Evolutionary conservation across 2,797 vertebrate genomes (phyloP), one percentile per base, ranked within the genome.

Genomic region (Brachyrhaphis roseni): DNA sequence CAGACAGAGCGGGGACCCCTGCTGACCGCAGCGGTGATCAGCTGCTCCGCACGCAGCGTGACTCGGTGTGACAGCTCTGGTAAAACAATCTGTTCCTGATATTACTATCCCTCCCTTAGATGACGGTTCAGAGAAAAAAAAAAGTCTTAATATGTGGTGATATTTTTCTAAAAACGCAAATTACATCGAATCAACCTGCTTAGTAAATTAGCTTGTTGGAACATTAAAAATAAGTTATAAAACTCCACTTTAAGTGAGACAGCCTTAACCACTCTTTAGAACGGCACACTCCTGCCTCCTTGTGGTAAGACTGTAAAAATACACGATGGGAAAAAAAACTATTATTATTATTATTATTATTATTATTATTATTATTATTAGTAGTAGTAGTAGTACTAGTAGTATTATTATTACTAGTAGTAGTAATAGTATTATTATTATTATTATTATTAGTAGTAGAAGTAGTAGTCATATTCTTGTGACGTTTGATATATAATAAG

Each of bases 261-360:
- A 8, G 36, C 64, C 23, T 5, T 18, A 34, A 28, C 1, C 3
- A 2, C 31, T 39, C 34, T 3, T 47, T 59, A 23, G 15, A 5
- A 10, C 31, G 20, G n/a, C 77, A 45, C 89, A 43, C 71, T 79
- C 31, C 45, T 78, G 89, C 79, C 86, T 53, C 84, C 82, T 1
- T 53, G 73, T 43, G 91, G 85, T 2, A 80, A 59, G 0, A 1
- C 0, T 2, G 0, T 5, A 20, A 1, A 80, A 57, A 31, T 57
- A 57, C 85, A 74, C 12, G 23, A 26, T 34, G 5, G 5, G 8
- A 3, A 18, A 34, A 36, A 18, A 34, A 64, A 2, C 0, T 20
- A 51, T 47, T 16, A 51, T 51, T 20, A 20, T 49, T 20, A 49
- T 18, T 20, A 49, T 49, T 51, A 51, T 51, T 51, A 51, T 51